Evolutionary conservation across 2,113 vertebrate genomes (phyloP).

Genomic region (Otis tarda): DNA sequence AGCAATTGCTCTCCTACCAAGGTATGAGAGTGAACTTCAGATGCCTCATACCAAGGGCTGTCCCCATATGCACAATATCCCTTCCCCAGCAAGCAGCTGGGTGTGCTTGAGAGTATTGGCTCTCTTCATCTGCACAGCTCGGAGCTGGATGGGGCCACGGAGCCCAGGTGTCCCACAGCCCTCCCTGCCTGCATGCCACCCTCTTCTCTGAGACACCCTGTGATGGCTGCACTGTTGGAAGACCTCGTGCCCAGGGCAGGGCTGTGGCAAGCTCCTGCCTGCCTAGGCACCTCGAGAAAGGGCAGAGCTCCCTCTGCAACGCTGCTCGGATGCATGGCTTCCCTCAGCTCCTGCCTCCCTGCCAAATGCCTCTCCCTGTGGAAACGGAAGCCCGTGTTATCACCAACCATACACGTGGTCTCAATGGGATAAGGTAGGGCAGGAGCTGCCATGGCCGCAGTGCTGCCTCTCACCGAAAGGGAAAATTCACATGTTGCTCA

Average conservation of each 20-base stretch:
- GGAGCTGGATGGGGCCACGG: rapidly evolving
- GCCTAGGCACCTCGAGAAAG: background rate
- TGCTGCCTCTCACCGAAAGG: background rate
- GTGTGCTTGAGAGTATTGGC: background rate
- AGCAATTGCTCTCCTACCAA: background rate
- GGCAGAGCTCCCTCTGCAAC: background rate
- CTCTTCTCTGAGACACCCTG: background rate
- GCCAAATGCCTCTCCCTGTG: background rate
- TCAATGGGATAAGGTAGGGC: background rate
- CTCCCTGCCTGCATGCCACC: background rate
- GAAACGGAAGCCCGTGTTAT: background rate
- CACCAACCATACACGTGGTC: rapidly evolving
- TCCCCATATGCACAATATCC: background rate
- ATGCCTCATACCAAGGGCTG: background rate
- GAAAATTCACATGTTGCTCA: background rate
- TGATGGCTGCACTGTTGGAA: background rate
- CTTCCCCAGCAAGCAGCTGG: background rate
- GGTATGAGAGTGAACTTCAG: background rate
- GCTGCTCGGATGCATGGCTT: rapidly evolving
- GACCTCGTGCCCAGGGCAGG: rapidly evolving
- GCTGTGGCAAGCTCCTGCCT: background rate
- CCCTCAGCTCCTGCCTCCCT: background rate
- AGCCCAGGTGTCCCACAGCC: background rate
- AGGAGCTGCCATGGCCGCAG: rapidly evolving
- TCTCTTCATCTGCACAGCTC: background rate